Conservation (phyloP, 2,113 vertebrate species). For the Hyaena hyaena region DNA sequence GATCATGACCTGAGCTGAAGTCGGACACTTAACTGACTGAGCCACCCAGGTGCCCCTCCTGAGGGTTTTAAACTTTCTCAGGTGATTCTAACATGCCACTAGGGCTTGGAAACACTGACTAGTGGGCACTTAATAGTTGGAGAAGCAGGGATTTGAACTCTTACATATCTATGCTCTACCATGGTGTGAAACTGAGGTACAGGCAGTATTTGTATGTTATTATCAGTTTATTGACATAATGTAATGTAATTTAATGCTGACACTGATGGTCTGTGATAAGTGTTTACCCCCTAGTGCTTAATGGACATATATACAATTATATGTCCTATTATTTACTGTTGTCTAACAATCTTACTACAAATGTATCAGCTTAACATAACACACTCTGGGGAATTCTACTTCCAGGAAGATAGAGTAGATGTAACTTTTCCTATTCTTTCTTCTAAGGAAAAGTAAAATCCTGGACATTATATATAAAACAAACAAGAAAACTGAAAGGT, state of each 20-base stretch:
- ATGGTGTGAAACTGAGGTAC: neutral
- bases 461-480: neutral
- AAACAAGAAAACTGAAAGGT: neutral
- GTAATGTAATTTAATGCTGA: neutral
- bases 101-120: neutral
- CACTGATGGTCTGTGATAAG: neutral
- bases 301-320: neutral
- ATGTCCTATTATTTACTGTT: neutral
- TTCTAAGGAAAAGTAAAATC: neutral
- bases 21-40: too few species aligned
- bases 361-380: slow-evolving; percentile 9
- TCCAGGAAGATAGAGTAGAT: neutral
- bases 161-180: neutral
- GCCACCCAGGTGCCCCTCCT: too few species aligned
- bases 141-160: neutral
- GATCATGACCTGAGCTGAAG: too few species aligned
- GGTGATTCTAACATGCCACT: neutral
- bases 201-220: neutral
- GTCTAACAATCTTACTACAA: neutral
- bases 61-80: neutral
- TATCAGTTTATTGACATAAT: neutral
- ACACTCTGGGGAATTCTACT: neutral
- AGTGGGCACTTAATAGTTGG: neutral
- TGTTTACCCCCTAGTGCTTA: neutral
- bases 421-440: neutral